Base-by-base conservation (phyloP, 2,888 invertebrate genomes). In the Drosophila buzzatii region DNA sequence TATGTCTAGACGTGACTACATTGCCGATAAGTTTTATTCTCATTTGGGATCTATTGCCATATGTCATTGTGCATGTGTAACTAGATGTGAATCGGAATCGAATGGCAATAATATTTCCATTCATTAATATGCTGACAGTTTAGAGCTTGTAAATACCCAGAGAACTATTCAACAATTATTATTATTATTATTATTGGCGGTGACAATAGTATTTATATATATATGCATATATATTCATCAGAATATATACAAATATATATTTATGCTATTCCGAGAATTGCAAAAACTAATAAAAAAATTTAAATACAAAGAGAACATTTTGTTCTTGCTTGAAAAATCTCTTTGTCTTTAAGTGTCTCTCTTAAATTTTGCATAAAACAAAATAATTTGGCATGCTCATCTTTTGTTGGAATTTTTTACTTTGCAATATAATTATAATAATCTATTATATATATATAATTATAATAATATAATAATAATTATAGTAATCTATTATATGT, bases 11-110 rank as follows among this genome's bases (percentile, higher is more conserved):
- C 60, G 76, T 75, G 76, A 63, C 66, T 35, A 63, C n/a, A 56
- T 60, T 70, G 47, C 52, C 51, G 65, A 82, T 68, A 70, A 53
- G 52, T 42, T 27, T 45, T 65, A 18, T 10, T 18, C 18, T 7
- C n/a, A 63, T 67, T 70, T 39, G 14, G 37, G 67, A 41, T 64
- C 47, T 65, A 51, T 16, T 35, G n/a, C 65, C 61, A 65, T 75
- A 69, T 49, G 35, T 23, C 16, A 23, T 73, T 47, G 69, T 67
- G 57, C 75, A 83, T 74, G 58, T 71, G 42, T 65, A 71, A 76
- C 68, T 63, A 45, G 31, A 18, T 58, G 51, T 66, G 79, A 65
- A 76, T 77, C 61, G 62, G 62, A 33, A 56, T 66, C 71, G 49
- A 49, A 39, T 35, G 9, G 23, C 9, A 45, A 45, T 47, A 39